phyloP scores from a whole-genome alignment of 2,888 invertebrate species.

The Tetranychus piercei region DNA sequence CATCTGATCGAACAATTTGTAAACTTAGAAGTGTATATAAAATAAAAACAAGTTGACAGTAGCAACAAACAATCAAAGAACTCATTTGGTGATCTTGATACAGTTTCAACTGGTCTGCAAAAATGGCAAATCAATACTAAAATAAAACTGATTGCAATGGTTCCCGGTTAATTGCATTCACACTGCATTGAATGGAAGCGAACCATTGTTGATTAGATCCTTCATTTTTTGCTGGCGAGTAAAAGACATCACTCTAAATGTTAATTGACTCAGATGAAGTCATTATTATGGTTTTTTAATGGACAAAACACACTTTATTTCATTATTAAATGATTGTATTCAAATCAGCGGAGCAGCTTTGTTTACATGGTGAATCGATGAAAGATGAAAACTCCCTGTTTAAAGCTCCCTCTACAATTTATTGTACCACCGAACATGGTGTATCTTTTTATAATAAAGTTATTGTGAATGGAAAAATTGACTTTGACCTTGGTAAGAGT shows the following conservation, averaged over 20 bases:
- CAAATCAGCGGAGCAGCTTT: not conserved
- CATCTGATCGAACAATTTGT: not conserved
- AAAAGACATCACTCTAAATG: not conserved
- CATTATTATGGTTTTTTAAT: not conserved
- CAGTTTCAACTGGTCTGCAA: not conserved
- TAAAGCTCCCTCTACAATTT: not conserved
- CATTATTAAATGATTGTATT: not conserved
- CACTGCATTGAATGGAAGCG: too few relatives aligned
- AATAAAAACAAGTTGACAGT: not conserved
- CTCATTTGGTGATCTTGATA: not conserved
- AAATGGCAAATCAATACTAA: not conserved
- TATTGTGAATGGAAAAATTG: too few relatives aligned
- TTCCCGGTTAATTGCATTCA: too few relatives aligned
- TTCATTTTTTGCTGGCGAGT: too few relatives aligned
- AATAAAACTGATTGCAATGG: not conserved
- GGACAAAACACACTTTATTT: not conserved
- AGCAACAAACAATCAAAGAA: not conserved
- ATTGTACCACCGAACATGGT: too few relatives aligned
- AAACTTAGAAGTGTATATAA: not conserved
- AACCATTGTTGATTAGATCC: too few relatives aligned
- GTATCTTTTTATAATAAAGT: too few relatives aligned
- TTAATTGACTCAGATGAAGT: not conserved
- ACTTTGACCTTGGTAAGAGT: too few relatives aligned
- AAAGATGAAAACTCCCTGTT: not conserved
- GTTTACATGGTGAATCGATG: not conserved